Percentiles rank a stretch among this genome's conserved stretches.
Conservation (phyloP, 2,113 vertebrate genomes). For the Archilochus colubris region DNA sequence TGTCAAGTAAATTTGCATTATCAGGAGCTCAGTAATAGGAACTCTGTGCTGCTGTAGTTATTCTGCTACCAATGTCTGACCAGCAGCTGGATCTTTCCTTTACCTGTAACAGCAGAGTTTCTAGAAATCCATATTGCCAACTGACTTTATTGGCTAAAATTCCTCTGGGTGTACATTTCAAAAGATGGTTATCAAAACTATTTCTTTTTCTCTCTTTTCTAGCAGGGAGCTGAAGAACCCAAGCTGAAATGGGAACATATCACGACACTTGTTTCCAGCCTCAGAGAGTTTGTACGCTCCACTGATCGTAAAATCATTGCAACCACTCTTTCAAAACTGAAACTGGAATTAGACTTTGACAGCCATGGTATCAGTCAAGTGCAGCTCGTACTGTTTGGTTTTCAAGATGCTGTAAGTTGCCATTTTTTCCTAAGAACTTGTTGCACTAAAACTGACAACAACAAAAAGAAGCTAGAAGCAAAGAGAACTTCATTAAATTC, state of each 20-base stretch:
- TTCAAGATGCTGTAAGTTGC: constrained; percentile 94
- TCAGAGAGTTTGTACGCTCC: constrained; percentile 92
- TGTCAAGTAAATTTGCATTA: not conserved
- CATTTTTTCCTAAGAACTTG: not conserved
- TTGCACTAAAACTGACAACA: not conserved
- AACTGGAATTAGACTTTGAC: constrained; percentile 96
- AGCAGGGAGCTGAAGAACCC: constrained; percentile 87
- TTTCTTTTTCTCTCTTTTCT: not conserved
- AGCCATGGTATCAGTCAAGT: constrained; percentile 95
- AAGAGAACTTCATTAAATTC: not conserved
- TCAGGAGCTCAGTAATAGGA: not conserved
- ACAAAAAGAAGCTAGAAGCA: not conserved
- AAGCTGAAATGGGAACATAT: constrained; percentile 91
- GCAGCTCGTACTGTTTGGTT: constrained; percentile 93
- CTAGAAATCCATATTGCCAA: not conserved
- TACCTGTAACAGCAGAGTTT: not conserved
- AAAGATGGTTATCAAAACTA: not conserved
- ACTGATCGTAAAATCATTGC: constrained; percentile 95
- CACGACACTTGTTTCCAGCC: constrained; percentile 87
- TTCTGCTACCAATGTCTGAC: not conserved
- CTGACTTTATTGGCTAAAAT: not conserved
- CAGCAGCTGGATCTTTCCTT: not conserved
- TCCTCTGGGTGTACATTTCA: not conserved
- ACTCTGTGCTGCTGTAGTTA: not conserved
- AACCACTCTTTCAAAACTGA: constrained; percentile 91